These are phyloP conservation scores for Dasypolia templi DNA, from an alignment of 2,888 invertebrate species.

Conservation along the genomic window DNA sequence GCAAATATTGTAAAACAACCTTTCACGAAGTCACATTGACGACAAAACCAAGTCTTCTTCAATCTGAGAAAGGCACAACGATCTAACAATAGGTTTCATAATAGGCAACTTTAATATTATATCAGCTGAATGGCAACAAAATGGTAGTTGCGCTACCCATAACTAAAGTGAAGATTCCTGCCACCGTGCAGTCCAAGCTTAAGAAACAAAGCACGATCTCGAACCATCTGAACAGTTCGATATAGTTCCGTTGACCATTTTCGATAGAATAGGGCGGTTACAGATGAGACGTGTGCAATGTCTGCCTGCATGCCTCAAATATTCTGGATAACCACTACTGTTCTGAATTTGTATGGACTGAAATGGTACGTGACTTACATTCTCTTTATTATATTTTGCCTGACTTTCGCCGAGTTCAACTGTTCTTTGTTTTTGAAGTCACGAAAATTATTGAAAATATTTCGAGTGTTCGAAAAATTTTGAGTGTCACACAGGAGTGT, in stretches of 20 bases:
- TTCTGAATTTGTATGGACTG: slow-evolving; percentile 47
- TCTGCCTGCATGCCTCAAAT: slow-evolving; percentile 42
- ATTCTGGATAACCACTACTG: slow-evolving; percentile 39
- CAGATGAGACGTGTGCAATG: slow-evolving; percentile 27
- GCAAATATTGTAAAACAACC: background rate
- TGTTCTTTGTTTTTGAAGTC: slow-evolving; percentile 12
- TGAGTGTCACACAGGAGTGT: background rate
- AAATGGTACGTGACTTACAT: slow-evolving; percentile 47
- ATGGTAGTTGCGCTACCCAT: background rate
- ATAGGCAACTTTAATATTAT: slow-evolving; percentile 19
- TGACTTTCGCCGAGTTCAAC: background rate
- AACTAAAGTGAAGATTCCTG: slow-evolving; percentile 31
- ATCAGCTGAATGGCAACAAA: slow-evolving; percentile 11
- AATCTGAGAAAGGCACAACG: background rate
- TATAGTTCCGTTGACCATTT: slow-evolving; percentile 42
- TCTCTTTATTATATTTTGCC: slow-evolving; percentile 51
- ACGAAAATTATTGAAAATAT: background rate
- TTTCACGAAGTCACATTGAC: slow-evolving; percentile 4
- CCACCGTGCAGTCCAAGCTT: slow-evolving; percentile 7
- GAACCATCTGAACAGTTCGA: slow-evolving; percentile 31
- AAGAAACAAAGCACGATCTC: slow-evolving; percentile 53
- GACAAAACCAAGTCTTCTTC: background rate
- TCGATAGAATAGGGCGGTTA: slow-evolving; percentile 35
- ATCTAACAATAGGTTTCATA: slow-evolving; percentile 13
- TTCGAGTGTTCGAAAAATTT: background rate